These are phyloP conservation scores for Falco peregrinus DNA, from an alignment of 2,797 vertebrate species.

Conservation along the genomic window DNA sequence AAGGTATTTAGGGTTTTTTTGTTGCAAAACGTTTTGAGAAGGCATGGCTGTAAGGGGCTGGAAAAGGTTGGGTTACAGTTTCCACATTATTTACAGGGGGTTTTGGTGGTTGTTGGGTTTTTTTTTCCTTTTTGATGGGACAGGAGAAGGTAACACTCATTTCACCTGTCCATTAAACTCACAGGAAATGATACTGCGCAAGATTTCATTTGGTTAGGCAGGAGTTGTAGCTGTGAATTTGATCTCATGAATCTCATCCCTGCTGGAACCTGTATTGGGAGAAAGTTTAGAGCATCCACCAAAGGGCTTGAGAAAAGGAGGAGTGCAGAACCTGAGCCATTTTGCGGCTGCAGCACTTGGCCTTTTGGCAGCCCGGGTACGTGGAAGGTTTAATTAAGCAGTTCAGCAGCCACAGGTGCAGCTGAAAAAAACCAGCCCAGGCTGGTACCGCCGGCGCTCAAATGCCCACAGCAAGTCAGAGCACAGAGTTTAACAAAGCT, in stretches of 20 bases:
- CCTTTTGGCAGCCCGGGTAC: accelerated
- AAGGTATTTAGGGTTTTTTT: accelerated
- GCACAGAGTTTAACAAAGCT: neutral
- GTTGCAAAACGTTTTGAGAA: neutral
- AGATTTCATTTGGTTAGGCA: neutral
- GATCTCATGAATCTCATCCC: too few relatives aligned
- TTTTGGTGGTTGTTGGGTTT: neutral
- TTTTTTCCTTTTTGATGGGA: neutral
- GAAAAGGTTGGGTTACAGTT: neutral
- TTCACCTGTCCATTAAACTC: neutral
- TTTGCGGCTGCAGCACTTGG: neutral
- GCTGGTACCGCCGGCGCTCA: accelerated
- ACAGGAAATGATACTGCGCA: too few relatives aligned
- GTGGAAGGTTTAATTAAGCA: neutral
- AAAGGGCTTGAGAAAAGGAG: accelerated
- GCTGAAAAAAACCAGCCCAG: neutral
- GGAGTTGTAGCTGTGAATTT: neutral
- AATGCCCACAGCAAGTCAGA: neutral
- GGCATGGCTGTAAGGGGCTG: neutral
- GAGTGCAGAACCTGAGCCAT: accelerated
- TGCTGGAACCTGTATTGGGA: neutral
- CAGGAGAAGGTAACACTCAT: neutral
- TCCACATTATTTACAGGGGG: neutral
- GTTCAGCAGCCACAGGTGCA: neutral
- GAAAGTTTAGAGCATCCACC: neutral